These are phyloP conservation scores for Coenonympha glycerion DNA, from an alignment of 2,888 invertebrate genomes.

Conservation along the genomic window DNA sequence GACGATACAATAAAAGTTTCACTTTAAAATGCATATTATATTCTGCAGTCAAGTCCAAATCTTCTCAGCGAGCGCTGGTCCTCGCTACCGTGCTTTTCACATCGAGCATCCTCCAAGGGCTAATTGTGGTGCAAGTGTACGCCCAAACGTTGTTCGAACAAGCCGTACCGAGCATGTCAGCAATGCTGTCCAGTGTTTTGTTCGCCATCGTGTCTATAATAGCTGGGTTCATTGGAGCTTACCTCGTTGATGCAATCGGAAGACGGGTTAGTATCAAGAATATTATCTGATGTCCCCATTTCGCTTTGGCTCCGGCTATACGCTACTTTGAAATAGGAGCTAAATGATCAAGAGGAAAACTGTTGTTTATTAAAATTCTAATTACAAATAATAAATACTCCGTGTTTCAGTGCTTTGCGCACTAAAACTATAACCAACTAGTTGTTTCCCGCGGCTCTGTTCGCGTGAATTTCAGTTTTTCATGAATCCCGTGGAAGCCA, in stretches of 20 bases:
- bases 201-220: slow-evolving; percentile 41
- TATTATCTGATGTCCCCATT: too few species aligned
- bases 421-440: too few species aligned
- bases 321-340: too few species aligned
- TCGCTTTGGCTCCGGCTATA: too few species aligned
- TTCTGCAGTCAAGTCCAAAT: slow-evolving; percentile 44
- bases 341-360: too few species aligned
- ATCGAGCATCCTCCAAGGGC: slow-evolving; percentile 50
- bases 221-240: slow-evolving; percentile 45
- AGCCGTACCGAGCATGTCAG: slow-evolving; percentile 47
- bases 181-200: slow-evolving; percentile 45
- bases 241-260: slow-evolving; percentile 47
- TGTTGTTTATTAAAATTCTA: too few species aligned
- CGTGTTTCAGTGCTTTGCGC: too few species aligned
- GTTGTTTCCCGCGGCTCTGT: too few species aligned
- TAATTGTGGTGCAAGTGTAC: slow-evolving; percentile 54
- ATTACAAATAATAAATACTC: too few species aligned
- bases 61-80: slow-evolving; percentile 44
- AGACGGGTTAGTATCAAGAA: slow-evolving; percentile 48
- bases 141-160: slow-evolving; percentile 51
- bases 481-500: too few species aligned
- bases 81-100: slow-evolving; percentile 40
- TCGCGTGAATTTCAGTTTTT: too few species aligned
- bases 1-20: too few species aligned
- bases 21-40: not conserved